Conservation (phyloP, 2,888 invertebrate species). For the Podotricha telesiphe region DNA sequence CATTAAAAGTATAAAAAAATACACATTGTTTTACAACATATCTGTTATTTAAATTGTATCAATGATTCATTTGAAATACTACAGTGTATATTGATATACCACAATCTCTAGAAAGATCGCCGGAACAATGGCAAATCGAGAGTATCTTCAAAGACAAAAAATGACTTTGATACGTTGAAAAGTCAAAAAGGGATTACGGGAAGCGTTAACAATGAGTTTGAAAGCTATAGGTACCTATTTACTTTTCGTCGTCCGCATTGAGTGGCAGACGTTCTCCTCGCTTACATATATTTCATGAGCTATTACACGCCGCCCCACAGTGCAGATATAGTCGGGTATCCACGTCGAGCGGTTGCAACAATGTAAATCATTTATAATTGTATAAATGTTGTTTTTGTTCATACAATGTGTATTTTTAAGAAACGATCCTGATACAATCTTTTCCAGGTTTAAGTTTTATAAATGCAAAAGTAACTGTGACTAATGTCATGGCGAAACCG, state of each 20-base stretch:
- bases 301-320: constrained; percentile 76
- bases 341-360: constrained; percentile 52
- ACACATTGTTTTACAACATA: not conserved
- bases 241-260: constrained; percentile 61
- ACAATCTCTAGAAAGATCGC: constrained; percentile 1
- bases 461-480: too few species aligned
- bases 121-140: constrained; percentile 42
- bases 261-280: constrained; percentile 67
- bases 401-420: not conserved
- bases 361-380: not conserved
- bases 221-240: constrained; percentile 62
- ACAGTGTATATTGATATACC: not conserved
- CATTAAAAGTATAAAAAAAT: not conserved
- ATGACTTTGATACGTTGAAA: constrained; percentile 58
- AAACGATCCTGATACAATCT: not conserved
- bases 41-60: not conserved
- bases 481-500: too few species aligned
- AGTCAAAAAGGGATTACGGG: constrained; percentile 70
- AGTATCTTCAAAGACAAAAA: constrained; percentile 56
- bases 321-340: constrained; percentile 50
- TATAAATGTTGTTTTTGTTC: not conserved
- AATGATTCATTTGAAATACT: not conserved
- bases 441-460: not conserved
- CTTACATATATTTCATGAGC: constrained; percentile 83
- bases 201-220: constrained; percentile 66